Evolutionary conservation across 2,113 vertebrate genomes (phyloP).

Genomic region (Elaphurus davidianus): DNA sequence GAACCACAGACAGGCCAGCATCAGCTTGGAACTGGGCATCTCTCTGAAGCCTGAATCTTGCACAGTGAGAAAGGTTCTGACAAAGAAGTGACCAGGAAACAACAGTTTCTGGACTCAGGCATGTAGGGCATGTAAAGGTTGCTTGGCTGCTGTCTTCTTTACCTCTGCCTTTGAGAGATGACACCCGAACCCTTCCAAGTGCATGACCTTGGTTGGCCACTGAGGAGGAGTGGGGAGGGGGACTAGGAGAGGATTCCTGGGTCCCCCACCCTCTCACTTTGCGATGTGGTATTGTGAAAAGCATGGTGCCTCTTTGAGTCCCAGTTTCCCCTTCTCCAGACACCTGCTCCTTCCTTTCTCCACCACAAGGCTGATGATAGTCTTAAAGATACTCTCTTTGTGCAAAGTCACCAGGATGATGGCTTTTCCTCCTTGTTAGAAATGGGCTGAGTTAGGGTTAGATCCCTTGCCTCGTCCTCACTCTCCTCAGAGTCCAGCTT

Average conservation of each 20-base stretch:
- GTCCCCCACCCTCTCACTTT: not conserved
- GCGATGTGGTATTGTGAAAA: not conserved
- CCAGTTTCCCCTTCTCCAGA: not conserved
- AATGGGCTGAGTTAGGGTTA: not conserved
- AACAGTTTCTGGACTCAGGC: not conserved
- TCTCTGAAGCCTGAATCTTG: not conserved
- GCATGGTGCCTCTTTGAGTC: not conserved
- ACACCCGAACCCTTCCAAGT: not conserved
- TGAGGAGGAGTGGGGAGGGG: not conserved
- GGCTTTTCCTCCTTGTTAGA: not conserved
- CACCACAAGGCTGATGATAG: not conserved
- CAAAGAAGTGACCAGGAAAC: not conserved
- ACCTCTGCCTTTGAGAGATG: not conserved
- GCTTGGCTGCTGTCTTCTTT: not conserved
- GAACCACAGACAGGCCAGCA: not conserved
- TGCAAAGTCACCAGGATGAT: not conserved
- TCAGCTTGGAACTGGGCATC: not conserved
- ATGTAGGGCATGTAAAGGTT: not conserved
- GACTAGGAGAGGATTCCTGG: not conserved
- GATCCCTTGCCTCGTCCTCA: not conserved
- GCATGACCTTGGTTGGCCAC: not conserved
- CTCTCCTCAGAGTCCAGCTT: not conserved
- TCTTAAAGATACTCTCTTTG: not conserved
- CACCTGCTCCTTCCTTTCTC: not conserved
- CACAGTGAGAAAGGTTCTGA: not conserved